These are phyloP conservation scores for Scophthalmus maximus DNA, from an alignment of 2,113 vertebrate genomes.

Conservation along the genomic window DNA sequence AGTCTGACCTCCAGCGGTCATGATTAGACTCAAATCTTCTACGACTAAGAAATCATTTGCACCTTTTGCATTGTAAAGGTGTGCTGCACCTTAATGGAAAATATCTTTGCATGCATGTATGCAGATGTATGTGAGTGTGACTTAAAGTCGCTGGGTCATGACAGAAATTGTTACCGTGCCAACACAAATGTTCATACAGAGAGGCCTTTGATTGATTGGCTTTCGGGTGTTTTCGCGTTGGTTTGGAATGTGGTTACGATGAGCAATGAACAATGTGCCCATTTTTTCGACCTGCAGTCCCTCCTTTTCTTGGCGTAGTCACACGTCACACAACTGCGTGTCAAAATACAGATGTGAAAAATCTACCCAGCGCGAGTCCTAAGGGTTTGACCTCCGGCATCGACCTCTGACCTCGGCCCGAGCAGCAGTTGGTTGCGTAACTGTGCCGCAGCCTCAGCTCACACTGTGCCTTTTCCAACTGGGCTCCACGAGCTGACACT, in stretches of 20 bases:
- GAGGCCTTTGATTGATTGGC: background rate
- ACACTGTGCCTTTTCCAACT: constrained; percentile 34
- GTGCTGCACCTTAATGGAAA: too few relatives aligned
- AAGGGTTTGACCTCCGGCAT: constrained; percentile 38
- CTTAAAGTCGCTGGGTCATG: too few relatives aligned
- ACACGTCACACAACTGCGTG: too few relatives aligned
- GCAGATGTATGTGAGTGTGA: background rate
- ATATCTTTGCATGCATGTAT: background rate
- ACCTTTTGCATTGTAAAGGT: too few relatives aligned
- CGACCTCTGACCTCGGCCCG: too few relatives aligned
- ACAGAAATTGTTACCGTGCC: background rate
- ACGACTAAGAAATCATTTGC: too few relatives aligned
- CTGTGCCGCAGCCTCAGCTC: constrained; percentile 46
- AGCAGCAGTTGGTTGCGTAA: constrained; percentile 69
- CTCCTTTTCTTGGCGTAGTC: too few relatives aligned
- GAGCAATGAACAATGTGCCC: too few relatives aligned
- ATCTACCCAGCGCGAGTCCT: constrained; percentile 26
- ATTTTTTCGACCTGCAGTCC: too few relatives aligned
- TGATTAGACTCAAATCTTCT: too few relatives aligned
- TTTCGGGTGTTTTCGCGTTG: background rate
- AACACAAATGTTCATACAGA: background rate
- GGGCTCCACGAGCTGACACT: constrained; percentile 64
- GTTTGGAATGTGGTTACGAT: background rate
- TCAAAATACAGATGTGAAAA: background rate
- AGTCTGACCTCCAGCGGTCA: too few relatives aligned